Conservation (phyloP, 2,113 vertebrate genomes). For the Oreochromis spilurus region DNA sequence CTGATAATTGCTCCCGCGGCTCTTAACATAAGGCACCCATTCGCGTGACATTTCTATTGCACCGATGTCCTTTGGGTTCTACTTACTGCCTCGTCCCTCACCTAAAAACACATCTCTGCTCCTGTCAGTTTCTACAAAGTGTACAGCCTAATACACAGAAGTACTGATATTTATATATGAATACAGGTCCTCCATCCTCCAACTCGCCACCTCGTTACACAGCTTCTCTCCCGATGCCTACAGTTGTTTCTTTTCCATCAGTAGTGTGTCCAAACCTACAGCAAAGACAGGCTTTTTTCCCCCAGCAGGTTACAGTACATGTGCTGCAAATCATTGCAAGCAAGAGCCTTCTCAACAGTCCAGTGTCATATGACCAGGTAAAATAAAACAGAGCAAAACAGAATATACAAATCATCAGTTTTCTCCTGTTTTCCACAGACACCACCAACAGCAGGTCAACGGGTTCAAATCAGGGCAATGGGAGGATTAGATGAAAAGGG, state of each 20-base stretch:
- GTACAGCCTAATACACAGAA: slow-evolving; percentile 26
- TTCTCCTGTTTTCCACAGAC: slow-evolving; percentile 32
- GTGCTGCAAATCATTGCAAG: slow-evolving; percentile 31
- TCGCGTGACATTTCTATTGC: slow-evolving; percentile 37
- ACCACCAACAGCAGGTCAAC: slow-evolving; percentile 48
- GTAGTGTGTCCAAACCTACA: slow-evolving; percentile 13
- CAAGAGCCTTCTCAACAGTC: slow-evolving; percentile 53
- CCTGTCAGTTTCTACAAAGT: slow-evolving; percentile 9
- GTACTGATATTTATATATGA: slow-evolving; percentile 29
- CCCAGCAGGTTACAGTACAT: slow-evolving; percentile 22
- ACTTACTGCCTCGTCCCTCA: background rate
- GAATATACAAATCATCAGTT: slow-evolving; percentile 33
- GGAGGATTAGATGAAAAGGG: background rate
- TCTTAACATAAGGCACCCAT: slow-evolving; percentile 61
- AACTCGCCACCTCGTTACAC: background rate
- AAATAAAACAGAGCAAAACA: slow-evolving; percentile 32
- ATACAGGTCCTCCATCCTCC: slow-evolving; percentile 27
- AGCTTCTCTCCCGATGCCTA: background rate
- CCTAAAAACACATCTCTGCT: background rate
- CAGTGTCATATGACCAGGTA: slow-evolving; percentile 63
- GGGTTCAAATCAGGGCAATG: slow-evolving; percentile 11
- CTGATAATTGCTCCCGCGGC: slow-evolving; percentile 6
- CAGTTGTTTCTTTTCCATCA: background rate
- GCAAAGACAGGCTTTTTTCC: background rate
- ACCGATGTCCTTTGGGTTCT: background rate